Conservation (phyloP, 1,140 invertebrate species). For the Drosophila orosa region DNA sequence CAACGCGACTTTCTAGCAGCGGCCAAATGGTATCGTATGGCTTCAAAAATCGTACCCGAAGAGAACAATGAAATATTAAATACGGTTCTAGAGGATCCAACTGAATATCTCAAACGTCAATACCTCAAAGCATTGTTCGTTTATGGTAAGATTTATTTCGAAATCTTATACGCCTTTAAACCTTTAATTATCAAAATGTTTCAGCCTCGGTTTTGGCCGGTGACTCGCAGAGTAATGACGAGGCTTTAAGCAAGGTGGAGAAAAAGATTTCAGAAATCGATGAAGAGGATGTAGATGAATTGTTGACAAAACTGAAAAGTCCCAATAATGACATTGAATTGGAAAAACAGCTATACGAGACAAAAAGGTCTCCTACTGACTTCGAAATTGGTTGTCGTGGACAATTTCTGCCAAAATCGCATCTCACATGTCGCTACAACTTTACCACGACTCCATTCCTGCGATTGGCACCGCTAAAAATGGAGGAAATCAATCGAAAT, state of each 20-base stretch:
- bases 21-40: conserved; percentile 51
- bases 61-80: neutral
- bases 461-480: conserved; percentile 93
- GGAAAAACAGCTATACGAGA: neutral
- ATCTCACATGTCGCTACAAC: conserved; percentile 92
- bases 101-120: neutral
- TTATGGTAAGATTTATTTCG: neutral
- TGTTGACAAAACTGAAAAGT: neutral
- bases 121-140: conserved; percentile 4
- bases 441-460: conserved; percentile 90
- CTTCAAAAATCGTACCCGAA: neutral
- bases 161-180: neutral
- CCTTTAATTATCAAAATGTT: neutral
- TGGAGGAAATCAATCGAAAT: conserved; percentile 93
- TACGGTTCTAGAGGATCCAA: conserved; percentile 21
- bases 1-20: conserved; percentile 29
- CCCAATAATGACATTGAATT: conserved; percentile 2
- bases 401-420: conserved; percentile 86
- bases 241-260: neutral
- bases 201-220: neutral
- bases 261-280: neutral
- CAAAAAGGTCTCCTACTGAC: conserved; percentile 68
- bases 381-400: conserved; percentile 95
- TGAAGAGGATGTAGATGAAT: neutral
- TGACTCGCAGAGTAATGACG: neutral